Base-by-base conservation (phyloP, 2,113 vertebrate species). In the Oxyura jamaicensis region DNA sequence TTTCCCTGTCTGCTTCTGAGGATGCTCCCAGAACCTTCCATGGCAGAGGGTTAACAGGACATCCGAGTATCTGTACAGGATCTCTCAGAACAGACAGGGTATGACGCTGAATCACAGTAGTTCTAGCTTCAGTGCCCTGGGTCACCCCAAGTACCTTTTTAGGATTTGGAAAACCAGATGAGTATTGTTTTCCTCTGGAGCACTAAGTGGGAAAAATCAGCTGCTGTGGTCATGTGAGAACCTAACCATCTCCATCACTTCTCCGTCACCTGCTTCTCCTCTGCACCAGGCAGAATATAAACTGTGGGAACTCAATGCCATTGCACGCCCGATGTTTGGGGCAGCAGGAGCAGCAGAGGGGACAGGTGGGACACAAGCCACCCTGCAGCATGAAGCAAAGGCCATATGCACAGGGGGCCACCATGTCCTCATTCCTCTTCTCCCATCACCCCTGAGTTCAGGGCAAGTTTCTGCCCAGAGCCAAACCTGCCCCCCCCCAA, bases 61-160 rank as follows among this genome's bases (percentile, higher is more conserved):
- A 62, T 39, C 31, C 77, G 62, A 8, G 52, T 35, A 55, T 5
- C 28, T 48, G 18, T 19, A 46, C 28, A 55, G 26, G 53, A 69
- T 60, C 15, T 31, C 39, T 63, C 52, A 3, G 1, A 10, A 31
- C 1, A 1, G 66, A 46, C 8, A 48, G 23, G 25, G 8, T 46
- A 71, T 25, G 33, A 29, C 2, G 4, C 65, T 67, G 50, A 53
- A 55, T n/a, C 15, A 50, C 2, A 0, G 28, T 3, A 56, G 36
- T 18, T 91, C 42, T 81, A 81, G 19, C 5, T 67, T n/a, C 68
- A 1, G 0, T 41, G 29, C n/a, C 5, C 25, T 2, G 0, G 19
- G 25, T 71, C 35, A 41, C 26, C 28, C 7, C 29, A 72, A 35
- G 2, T 4, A 25, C 3, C 8, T 13, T 31, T 52, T 29, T 4